Evolutionary conservation across 2,888 invertebrate species (phyloP).

Genomic region (Cordilura impudica): DNA sequence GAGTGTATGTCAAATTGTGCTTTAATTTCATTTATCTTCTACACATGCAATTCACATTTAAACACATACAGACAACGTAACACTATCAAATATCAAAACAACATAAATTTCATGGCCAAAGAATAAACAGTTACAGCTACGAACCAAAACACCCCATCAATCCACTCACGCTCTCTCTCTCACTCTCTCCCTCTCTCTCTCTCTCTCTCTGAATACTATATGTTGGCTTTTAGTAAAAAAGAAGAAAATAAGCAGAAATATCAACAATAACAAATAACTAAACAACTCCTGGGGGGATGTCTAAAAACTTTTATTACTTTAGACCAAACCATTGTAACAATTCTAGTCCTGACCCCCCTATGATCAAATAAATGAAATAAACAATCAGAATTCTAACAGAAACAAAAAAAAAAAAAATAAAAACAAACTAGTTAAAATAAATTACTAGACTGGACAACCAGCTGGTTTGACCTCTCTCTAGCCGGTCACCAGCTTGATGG

Average conservation of each 20-base stretch:
- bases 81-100: conserved; percentile 45
- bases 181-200: no score
- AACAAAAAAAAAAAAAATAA: conserved; percentile 27
- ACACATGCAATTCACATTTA: neutral
- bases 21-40: conserved; percentile 8
- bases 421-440: conserved; percentile 56
- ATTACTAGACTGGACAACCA: conserved; percentile 55
- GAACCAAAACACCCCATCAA: conserved; percentile 42
- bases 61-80: neutral
- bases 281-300: conserved; percentile 58
- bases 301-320: conserved; percentile 61
- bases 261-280: conserved; percentile 42
- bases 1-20: conserved; percentile 7
- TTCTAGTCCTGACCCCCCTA: neutral
- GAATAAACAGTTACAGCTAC: conserved; percentile 10
- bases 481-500: conserved; percentile 1
- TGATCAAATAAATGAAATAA: conserved; percentile 42
- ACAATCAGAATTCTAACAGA: conserved; percentile 50
- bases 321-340: neutral
- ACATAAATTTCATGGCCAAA: conserved; percentile 50
- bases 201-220: no score
- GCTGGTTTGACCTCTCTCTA: conserved; percentile 9
- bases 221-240: conserved; percentile 33
- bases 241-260: conserved; percentile 18
- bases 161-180: no score